phyloP scores from a whole-genome alignment of 1,140 invertebrate species.

The Neodiprion fabricii region DNA sequence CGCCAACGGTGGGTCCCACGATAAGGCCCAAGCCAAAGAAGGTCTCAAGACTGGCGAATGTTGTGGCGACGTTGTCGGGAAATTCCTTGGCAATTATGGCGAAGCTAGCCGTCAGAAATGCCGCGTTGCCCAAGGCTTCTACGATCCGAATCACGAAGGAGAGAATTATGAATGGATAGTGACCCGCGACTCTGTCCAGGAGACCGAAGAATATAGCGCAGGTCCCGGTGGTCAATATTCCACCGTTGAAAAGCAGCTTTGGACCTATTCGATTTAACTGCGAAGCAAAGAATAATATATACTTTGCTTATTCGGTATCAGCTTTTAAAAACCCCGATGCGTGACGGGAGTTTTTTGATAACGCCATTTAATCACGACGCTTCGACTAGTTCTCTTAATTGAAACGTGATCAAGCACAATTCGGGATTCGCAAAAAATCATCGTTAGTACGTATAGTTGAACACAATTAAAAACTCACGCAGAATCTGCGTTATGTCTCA shows the following conservation, averaged over 20 bases:
- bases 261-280: conserved; percentile 83
- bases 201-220: conserved; percentile 87
- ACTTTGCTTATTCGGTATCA: background rate
- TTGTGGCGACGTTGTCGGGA: conserved; percentile 86
- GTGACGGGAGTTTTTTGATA: too few species aligned
- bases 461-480: too few species aligned
- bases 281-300: conserved; percentile 11
- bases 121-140: conserved; percentile 92
- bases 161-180: conserved; percentile 82
- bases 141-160: conserved; percentile 87
- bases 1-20: conserved; percentile 85
- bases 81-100: conserved; percentile 95
- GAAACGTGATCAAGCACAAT: too few species aligned
- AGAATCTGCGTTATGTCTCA: too few species aligned
- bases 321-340: too few species aligned
- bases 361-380: too few species aligned
- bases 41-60: conserved; percentile 90
- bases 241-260: conserved; percentile 85
- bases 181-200: conserved; percentile 81
- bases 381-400: too few species aligned
- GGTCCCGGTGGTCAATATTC: conserved; percentile 84
- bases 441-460: too few species aligned
- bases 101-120: conserved; percentile 90
- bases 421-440: too few species aligned
- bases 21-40: conserved; percentile 90